Base-by-base conservation (phyloP, 2,797 vertebrate genomes). In the Glyptemys insculpta region DNA sequence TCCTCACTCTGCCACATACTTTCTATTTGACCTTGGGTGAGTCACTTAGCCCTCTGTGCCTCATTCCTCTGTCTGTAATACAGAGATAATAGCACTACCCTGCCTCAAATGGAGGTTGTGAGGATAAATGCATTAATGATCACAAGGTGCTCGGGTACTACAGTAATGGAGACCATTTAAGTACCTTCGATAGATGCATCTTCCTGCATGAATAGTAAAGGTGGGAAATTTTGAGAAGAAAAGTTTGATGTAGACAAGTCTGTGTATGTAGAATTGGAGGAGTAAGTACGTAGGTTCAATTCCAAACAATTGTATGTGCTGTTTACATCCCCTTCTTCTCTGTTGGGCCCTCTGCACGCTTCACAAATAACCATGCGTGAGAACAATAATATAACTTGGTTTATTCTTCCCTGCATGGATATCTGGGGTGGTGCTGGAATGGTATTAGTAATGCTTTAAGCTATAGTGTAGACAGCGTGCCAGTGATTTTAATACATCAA, bases 271-370 rank as follows among this genome's bases (percentile, higher is more conserved):
- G 34, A 18, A 8, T 37, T 50, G 68, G 37, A 23, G 68, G 7
- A 8, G 12, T 27, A 29, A 47, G 27, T 44, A 23, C 3, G 9
- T 41, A 8, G 53, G 6, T 3, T 11, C 3, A 52, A 12, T 25
- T 95, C 59, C 23, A 34, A 86, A 34, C 41, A 41, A 3, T 52
- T 62, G 49, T 15, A 49, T 65, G 41, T 50, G 47, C 14, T 72
- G 25, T 44, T 76, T 29, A 21, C 47, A 62, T 8, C 47, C 49
- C 18, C 3, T 3, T 81, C n/a, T 76, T 76, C 41, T 5, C 72
- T 76, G 27, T 16, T 47, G 15, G 44, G 25, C 44, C 54, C 79
- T 1, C 0, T 25, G 16, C 7, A 4, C 0, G 0, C 29, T 37
- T 65, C 52, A n/a, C 5, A 49, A 62, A 34, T 80, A 52, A 65